A percentile compares a stretch with the other conserved stretches of the same genome.
phyloP scores from a whole-genome alignment of 2,113 vertebrate genomes.

The Forbesichthys agassizii region DNA sequence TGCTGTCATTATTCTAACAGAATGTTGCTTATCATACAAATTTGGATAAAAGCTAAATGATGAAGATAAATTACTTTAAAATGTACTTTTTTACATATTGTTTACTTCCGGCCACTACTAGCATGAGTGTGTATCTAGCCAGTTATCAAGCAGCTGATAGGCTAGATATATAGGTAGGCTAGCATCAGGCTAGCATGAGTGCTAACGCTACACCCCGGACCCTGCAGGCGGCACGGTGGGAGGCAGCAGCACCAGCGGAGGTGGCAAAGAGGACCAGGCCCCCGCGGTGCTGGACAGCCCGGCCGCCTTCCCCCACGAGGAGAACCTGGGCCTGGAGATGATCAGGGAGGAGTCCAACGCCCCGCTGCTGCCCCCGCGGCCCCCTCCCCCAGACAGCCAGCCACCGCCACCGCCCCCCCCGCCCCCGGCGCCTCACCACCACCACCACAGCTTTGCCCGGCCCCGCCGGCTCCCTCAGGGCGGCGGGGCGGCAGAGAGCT shows the following conservation, averaged over 20 bases:
- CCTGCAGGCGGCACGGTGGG: constrained; percentile 6
- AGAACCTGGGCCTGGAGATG: constrained; percentile 91
- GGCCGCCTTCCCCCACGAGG: constrained; percentile 87
- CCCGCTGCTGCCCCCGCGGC: constrained; percentile 87
- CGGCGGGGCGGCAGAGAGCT: constrained; percentile 93
- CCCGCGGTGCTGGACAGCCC: constrained; percentile 90
- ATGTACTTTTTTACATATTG: no score
- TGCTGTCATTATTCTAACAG: no score
- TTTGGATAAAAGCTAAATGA: no score
- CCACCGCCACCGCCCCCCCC: constrained; percentile 75
- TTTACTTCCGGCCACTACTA: no score
- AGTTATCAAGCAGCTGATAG: no score
- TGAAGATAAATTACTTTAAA: no score
- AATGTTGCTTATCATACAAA: no score
- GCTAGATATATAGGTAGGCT: no score
- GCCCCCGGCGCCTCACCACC: constrained; percentile 82
- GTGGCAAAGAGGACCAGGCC: constrained; percentile 76
- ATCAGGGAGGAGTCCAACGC: constrained; percentile 94
- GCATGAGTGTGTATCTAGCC: no score
- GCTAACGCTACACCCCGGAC: no score
- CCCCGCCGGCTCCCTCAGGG: constrained; percentile 90
- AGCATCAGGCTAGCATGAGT: no score
- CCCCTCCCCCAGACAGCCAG: constrained; percentile 86
- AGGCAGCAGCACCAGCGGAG: constrained; percentile 63
- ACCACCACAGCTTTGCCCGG: constrained; percentile 84